Base-by-base conservation (phyloP, 2,888 invertebrate species). In the Drosophila gaucha region DNA sequence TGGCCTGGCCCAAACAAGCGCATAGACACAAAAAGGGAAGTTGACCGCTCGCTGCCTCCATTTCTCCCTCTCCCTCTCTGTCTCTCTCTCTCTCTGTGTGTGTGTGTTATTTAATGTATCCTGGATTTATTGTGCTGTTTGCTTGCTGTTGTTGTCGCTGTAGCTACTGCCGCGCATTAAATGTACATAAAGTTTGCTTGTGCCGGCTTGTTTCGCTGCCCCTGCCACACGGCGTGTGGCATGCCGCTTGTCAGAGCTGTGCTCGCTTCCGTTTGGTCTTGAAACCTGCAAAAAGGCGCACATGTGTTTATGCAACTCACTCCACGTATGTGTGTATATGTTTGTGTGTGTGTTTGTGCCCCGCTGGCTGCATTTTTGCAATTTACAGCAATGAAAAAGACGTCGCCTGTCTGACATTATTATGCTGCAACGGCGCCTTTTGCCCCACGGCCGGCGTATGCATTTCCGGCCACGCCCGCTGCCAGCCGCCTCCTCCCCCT, bases 41-140 rank as follows among this genome's bases (percentile, higher is more conserved):
- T 72, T 87, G 89, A 87, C 89, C 88, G 80, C 68, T 79, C 56
- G 74, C 74, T 54, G 74, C 75, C 55, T 67, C 39, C 67, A 67
- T 80, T 59, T 68, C 46, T 18, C 1, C n/a, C 24, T 6, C 10
- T 0, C 33, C 16, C 38, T 2, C 36, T 5, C 36, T 0, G 10
- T 5, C 44, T 3, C 44, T 0, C 44, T 1, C 18, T 2, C n/a
- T 1, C 30, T 1, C 30, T 6, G 39, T 30, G 14, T 38, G n/a
- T 58, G 57, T 80, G 66, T 85, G 83, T 88, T 87, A 89, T 85
- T 87, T 89, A 89, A 87, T 87, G 89, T 84, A 87, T 89, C 89
- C 86, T 83, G 86, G 80, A 87, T 87, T 87, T 87, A 87, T 87
- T 86, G 80, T 82, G 74, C 74, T 84, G 89, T 75, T 83, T 84